Evolutionary conservation across 2,113 vertebrate species (phyloP).

Genomic region (Ranitomeya imitator): DNA sequence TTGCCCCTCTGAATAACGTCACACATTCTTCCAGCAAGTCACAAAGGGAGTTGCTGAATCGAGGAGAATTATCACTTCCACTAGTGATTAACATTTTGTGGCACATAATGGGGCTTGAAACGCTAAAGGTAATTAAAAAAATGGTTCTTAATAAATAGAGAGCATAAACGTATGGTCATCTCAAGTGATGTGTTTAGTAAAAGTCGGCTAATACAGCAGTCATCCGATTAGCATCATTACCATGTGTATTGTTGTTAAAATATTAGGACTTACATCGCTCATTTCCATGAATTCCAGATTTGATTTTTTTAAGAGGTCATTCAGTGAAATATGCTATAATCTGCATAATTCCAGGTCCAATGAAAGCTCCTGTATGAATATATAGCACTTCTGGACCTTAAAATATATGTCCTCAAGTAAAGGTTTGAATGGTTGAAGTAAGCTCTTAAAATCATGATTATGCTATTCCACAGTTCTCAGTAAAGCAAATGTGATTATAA

Average conservation of each 20-base stretch:
- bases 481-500: slow-evolving; percentile 52
- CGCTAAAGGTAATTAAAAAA: background rate
- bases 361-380: slow-evolving; percentile 2
- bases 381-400: slow-evolving; percentile 6
- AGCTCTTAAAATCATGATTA: slow-evolving; percentile 52
- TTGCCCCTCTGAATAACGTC: background rate
- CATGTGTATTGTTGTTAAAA: background rate
- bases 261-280: background rate
- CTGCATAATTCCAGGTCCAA: background rate
- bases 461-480: slow-evolving; percentile 48
- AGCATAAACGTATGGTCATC: background rate
- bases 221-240: background rate
- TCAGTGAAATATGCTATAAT: background rate
- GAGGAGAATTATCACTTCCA: background rate
- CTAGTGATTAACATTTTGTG: background rate
- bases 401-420: slow-evolving; percentile 20
- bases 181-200: background rate
- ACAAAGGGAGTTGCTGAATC: background rate
- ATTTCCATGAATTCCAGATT: background rate
- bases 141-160: background rate
- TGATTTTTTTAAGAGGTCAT: background rate
- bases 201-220: background rate
- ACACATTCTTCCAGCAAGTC: background rate
- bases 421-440: slow-evolving; percentile 21
- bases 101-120: background rate